phyloP scores from a whole-genome alignment of 2,888 invertebrate genomes.

The Lamproptera curius region DNA sequence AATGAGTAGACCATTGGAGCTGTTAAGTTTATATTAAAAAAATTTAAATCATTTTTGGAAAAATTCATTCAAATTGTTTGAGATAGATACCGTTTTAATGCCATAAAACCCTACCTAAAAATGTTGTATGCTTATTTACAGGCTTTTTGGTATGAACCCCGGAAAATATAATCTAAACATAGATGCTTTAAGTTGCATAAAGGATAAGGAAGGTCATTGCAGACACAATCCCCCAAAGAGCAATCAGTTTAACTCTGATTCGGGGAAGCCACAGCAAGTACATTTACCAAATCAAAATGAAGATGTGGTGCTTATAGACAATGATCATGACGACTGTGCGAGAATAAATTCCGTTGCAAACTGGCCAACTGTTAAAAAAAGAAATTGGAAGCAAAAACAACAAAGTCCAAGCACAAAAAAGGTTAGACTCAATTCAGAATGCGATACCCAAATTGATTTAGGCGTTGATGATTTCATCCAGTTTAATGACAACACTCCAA shows the following conservation, averaged over 20 bases:
- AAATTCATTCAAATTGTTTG: no score
- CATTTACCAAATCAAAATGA: conserved; percentile 36
- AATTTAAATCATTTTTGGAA: no score
- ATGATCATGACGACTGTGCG: conserved; percentile 52
- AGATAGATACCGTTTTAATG: no score
- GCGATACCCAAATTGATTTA: conserved; percentile 39
- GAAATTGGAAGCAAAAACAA: conserved; percentile 52
- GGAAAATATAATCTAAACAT: conserved; percentile 62
- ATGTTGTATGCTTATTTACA: conserved; percentile 36
- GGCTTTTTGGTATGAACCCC: conserved; percentile 59
- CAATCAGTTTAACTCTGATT: conserved; percentile 26
- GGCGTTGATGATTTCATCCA: conserved; percentile 46
- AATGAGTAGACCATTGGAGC: no score
- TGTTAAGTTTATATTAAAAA: no score
- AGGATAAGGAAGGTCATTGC: conserved; percentile 60
- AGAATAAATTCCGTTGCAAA: conserved; percentile 55
- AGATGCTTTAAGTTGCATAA: conserved; percentile 58
- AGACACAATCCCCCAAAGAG: conserved; percentile 47
- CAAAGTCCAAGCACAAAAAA: conserved; percentile 47
- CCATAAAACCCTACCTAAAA: no score
- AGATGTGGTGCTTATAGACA: conserved; percentile 34
- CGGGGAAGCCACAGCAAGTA: conserved; percentile 28
- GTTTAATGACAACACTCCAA: conserved; percentile 28
- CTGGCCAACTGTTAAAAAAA: conserved; percentile 55
- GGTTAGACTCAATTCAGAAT: conserved; percentile 47